Evolutionary conservation across 1,140 invertebrate genomes (phyloP), one percentile per base, ranked within the genome.

Genomic region (Megalonaias nervosa): DNA sequence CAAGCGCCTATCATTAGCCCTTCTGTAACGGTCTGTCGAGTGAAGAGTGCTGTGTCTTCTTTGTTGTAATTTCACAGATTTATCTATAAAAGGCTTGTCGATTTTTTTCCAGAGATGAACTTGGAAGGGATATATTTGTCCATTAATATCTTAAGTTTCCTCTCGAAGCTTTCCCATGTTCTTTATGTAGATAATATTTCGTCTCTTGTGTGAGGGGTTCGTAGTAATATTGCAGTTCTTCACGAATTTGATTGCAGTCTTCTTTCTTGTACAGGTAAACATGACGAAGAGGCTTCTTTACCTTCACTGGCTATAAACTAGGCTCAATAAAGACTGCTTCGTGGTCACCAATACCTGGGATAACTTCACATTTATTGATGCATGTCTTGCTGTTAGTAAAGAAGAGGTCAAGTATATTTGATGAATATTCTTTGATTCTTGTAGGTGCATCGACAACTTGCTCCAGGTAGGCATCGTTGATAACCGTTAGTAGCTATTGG

Each of bases 351-450:
- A 73, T 73, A 55, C 71, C 71, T 4, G 38, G 71, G 31, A 73
- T 48, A n/a, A 73, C 62, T 11, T 73, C 14, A 0, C 0, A 11
- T 38, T 65, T 14, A 23, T 73, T 72, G n/a, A 72, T 72, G 15
- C 61, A 31, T 15, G 71, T 62, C 23, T 61, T 72, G 17, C 64
- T 72, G 31, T 70, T 70, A 23, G 68, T 70, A 58, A 70, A 72
- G 60, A 72, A 71, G n/a, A 72, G 56, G 23, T 72, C 71, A 19
- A 72, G 61, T 4, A 72, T 72, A 31, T 72, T 72, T 31, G 59
- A 62, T 13, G 71, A 62, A 31, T 72, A 31, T 61, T 72, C 71
- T 72, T 59, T 72, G 26, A 72, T 72, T 16, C 71, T 0, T 21
- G 71, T 72, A 26, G 71, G 59, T 21, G 31, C 14, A 62, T 31